Conservation (phyloP, 2,113 vertebrate genomes). For the Motacilla alba region DNA sequence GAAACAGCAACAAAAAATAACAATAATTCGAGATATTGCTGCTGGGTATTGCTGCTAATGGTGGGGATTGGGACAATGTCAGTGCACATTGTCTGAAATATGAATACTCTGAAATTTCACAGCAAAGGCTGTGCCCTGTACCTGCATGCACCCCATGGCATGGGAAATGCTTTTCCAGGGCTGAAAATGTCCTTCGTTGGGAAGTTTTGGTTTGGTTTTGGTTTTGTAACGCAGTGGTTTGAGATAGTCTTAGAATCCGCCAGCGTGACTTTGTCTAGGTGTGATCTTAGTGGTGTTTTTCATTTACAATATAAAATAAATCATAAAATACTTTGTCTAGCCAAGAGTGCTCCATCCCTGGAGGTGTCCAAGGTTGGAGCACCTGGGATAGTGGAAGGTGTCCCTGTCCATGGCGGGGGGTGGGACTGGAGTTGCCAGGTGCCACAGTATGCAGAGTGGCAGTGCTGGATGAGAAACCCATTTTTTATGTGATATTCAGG, state of each 20-base stretch:
- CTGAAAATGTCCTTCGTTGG: background rate
- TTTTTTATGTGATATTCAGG: background rate
- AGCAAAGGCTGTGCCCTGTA: too few relatives aligned
- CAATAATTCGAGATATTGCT: background rate
- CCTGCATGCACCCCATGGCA: fast-evolving
- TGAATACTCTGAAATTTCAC: background rate
- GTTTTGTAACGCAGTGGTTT: background rate
- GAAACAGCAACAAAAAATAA: background rate
- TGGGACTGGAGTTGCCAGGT: background rate
- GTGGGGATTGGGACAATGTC: background rate
- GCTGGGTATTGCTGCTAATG: background rate
- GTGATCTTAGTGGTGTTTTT: background rate
- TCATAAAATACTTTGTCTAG: background rate
- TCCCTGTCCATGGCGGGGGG: background rate
- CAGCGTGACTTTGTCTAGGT: background rate
- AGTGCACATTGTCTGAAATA: background rate
- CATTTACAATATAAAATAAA: background rate
- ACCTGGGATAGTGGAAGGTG: background rate
- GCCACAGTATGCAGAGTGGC: fast-evolving
- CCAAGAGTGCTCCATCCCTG: background rate
- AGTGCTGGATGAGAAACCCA: background rate
- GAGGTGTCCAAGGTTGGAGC: background rate
- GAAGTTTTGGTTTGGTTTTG: background rate
- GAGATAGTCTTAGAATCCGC: background rate
- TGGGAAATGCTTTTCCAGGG: background rate